Conservation (phyloP, 2,797 vertebrate genomes). For the Gymnocypris eckloni region DNA sequence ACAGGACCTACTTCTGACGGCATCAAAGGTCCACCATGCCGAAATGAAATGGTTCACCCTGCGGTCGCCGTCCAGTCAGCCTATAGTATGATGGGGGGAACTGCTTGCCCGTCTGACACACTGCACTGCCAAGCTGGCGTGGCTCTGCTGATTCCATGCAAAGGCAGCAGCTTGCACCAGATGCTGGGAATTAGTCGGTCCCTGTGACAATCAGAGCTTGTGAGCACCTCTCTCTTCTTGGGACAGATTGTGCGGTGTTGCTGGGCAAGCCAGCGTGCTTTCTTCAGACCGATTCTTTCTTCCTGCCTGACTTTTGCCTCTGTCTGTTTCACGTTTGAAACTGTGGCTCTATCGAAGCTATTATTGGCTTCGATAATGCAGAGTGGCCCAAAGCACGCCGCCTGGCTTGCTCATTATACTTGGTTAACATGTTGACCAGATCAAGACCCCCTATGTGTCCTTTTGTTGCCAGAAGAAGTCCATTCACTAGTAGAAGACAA, state of each 20-base stretch:
- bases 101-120: constrained; percentile 73
- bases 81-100: constrained; percentile 75
- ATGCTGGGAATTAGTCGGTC: constrained; percentile 79
- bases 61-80: constrained; percentile 67
- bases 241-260: constrained; percentile 70
- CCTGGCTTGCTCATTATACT: constrained; percentile 57
- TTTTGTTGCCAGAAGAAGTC: constrained; percentile 58
- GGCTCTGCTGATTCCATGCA: constrained; percentile 68
- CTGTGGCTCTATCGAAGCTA: constrained; percentile 36
- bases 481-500: constrained; percentile 57
- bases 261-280: constrained; percentile 47
- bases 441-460: constrained; percentile 62
- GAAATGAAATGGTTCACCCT: constrained; percentile 77
- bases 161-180: constrained; percentile 77
- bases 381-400: constrained; percentile 57
- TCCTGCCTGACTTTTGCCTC: constrained; percentile 39
- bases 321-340: constrained; percentile 25
- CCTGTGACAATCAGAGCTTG: constrained; percentile 67
- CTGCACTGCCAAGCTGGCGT: constrained; percentile 70
- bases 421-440: constrained; percentile 64
- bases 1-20: constrained; percentile 77
- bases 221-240: constrained; percentile 70
- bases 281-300: constrained; percentile 37
- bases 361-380: constrained; percentile 57
- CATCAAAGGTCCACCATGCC: constrained; percentile 75